Evolutionary conservation across 2,888 invertebrate species (phyloP), one percentile per base, ranked within the genome.

Genomic region (Drosophila acutilabella): DNA sequence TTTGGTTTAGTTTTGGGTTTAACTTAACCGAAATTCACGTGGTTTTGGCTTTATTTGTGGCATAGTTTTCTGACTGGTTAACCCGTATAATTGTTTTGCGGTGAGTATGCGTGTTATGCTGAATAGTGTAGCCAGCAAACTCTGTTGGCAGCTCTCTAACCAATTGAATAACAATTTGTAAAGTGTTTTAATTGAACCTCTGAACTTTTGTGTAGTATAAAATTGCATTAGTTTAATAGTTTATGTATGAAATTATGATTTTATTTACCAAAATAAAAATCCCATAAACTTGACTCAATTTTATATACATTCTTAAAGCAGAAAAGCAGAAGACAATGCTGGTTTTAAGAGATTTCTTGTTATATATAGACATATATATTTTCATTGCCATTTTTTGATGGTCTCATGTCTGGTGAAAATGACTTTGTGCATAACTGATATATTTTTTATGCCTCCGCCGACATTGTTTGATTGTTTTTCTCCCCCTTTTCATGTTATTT

Each of bases 351-450:
- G 16, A 4, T 36, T 33, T 50, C 4, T 4, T 1, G 23, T 23
- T 42, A 13, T 13, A 8, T 14, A 6, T 26, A 36, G 13, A 50
- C 13, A 14, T 14, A 30, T 20, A 67, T 26, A n/a, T 51, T 26
- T 42, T 26, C 20, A 51, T 44, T 30, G 41, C 2, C 38, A 23
- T 14, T 18, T 26, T 36, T 20, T 42, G 30, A 33, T 51, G 20
- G 16, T 23, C 18, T 33, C 8, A 11, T 33, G 30, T 30, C 53
- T 41, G 30, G 30, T 16, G 45, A 41, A 76, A 74, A 81, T 82
- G 67, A 45, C 69, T 68, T 69, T 77, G 61, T 83, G 88, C 77
- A 83, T 83, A 72, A 66, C 61, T 86, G 61, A 83, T 77, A 53
- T 33, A n/a, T 66, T 57, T 44, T 52, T n/a, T 40, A 18, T 44